A percentile compares a stretch with the other conserved stretches of the same genome.
phyloP scores from a whole-genome alignment of 1,140 invertebrate species.

The Ostrea denselamellosa region DNA sequence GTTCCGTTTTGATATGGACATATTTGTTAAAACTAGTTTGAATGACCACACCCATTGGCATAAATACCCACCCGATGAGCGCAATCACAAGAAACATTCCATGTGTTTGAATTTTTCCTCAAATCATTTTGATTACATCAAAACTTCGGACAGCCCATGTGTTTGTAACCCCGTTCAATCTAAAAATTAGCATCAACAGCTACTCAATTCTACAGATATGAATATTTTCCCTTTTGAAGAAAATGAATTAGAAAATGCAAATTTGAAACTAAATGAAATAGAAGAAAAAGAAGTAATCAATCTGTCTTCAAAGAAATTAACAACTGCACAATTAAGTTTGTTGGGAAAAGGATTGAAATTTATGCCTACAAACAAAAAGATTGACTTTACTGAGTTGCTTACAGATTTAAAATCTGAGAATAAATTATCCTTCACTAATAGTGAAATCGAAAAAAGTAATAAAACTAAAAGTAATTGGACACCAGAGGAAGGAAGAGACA shows the following conservation, averaged over 20 bases:
- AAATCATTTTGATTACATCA: slow-evolving; percentile 11
- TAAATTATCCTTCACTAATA: background rate
- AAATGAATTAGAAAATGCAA: background rate
- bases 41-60: no score
- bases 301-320: slow-evolving; percentile 15
- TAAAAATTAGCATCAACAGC: background rate
- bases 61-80: no score
- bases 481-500: slow-evolving; percentile 33
- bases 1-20: no score
- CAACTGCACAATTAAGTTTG: background rate
- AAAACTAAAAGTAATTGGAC: slow-evolving; percentile 29
- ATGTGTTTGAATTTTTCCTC: background rate
- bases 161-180: background rate
- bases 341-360: slow-evolving; percentile 40
- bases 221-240: background rate
- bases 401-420: slow-evolving; percentile 26
- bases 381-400: slow-evolving; percentile 25
- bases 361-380: slow-evolving; percentile 35
- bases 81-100: slow-evolving; percentile 3
- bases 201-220: background rate
- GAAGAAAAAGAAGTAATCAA: background rate
- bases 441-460: background rate
- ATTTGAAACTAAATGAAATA: background rate
- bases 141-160: no score
- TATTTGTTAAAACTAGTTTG: no score